Base-by-base conservation (phyloP, 2,888 invertebrate species). In the Alloscopus bannaensis region DNA sequence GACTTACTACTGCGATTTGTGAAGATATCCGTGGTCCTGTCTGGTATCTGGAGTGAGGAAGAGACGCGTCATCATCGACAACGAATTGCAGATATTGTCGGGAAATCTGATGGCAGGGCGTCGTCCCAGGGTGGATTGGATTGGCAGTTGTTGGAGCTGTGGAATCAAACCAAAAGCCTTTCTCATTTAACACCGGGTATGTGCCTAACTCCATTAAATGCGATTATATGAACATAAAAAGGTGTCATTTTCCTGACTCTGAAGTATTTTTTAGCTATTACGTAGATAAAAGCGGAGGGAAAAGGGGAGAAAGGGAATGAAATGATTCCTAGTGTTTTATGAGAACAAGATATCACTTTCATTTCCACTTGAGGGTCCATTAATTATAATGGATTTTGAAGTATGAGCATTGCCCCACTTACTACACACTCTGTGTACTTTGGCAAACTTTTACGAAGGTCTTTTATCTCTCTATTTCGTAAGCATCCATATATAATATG, bases 101-200 rank as follows among this genome's bases (percentile, higher is more conserved):
- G 42, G 62, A 69, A 64, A 65, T 70, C 78, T 31, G 65, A 42
- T 60, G 31, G 47, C 22, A 26, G 20, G 18, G 22, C 47, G 22
- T 20, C 29, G 16, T 40, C 29, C 8, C 31, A 22, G 18, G 29
- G 28, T 57, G 55, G 36, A 69, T 65, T 78, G 81, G 77, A 76
- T 64, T 45, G 69, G 29, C 69, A 83, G 55, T 52, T 84, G 57
- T 26, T 83, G 65, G 82, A 84, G 68, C 64, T 82, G 55, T 83
- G 83, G 82, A 81, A 80, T 31, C 24, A 66, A 55, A 40, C 82
- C 36, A 81, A 81, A 50, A 72, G 50, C 29, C 82, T 82, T 40
- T 65, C 72, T 68, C 76, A 71, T 66, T 73, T 84, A 71, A 76
- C 77, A 13, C 80, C 83, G 22, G 77, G 81, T 83, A 70, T 64